Evolutionary conservation across 2,797 vertebrate genomes (phyloP).

Genomic region (Neosalanx taihuensis): DNA sequence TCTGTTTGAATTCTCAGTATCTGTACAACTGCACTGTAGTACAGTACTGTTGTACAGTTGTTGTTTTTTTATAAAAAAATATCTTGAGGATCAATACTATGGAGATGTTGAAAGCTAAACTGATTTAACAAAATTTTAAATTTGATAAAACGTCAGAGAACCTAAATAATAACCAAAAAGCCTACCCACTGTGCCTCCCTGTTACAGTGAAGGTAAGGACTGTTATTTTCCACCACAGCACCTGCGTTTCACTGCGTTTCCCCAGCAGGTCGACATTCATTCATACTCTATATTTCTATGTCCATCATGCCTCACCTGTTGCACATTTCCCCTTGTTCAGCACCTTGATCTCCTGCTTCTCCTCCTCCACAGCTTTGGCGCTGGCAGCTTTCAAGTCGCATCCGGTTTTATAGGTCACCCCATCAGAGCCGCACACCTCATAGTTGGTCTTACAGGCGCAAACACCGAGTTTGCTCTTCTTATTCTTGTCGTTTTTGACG

Average conservation of each 20-base stretch:
- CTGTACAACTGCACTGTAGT: not conserved
- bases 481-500: conserved; percentile 68
- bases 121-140: not conserved
- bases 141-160: not conserved
- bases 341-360: conserved; percentile 67
- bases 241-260: not conserved
- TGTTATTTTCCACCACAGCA: not conserved
- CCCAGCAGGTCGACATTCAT: not conserved
- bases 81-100: not conserved
- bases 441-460: conserved; percentile 83
- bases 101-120: not conserved
- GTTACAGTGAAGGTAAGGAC: not conserved
- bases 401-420: conserved; percentile 75
- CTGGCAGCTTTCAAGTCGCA: conserved; percentile 83
- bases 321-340: conserved; percentile 86
- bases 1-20: not conserved
- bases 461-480: conserved; percentile 75
- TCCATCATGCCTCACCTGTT: conserved; percentile 70
- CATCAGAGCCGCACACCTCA: conserved; percentile 86
- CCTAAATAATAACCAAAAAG: no score
- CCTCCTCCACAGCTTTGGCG: conserved; percentile 64
- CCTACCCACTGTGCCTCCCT: not conserved
- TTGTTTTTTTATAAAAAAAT: not conserved
- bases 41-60: not conserved
- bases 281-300: not conserved